Percentiles rank a stretch among this genome's conserved stretches.
Conservation (phyloP, 2,113 vertebrate species). For the Illadopsis cleaveri region DNA sequence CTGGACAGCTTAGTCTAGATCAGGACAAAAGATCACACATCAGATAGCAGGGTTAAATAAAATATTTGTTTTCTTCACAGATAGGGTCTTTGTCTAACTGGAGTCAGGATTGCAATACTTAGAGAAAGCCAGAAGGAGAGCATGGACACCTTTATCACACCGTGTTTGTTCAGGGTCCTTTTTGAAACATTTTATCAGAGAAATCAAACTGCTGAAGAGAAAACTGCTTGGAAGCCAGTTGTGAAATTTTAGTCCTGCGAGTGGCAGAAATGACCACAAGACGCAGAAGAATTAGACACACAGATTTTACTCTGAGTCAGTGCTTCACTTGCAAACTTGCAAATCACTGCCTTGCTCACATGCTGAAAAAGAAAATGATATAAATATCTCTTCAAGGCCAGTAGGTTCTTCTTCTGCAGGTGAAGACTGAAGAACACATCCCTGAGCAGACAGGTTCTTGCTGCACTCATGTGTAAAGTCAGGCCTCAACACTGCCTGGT, state of each 20-base stretch:
- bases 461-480: accelerated
- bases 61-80: not conserved
- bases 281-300: not conserved
- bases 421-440: not conserved
- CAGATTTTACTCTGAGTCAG: not conserved
- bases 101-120: not conserved
- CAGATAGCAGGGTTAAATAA: not conserved
- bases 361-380: not conserved
- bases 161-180: not conserved
- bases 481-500: not conserved
- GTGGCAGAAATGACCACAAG: not conserved
- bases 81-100: not conserved
- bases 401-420: not conserved
- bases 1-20: constrained; percentile 44
- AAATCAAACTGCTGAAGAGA: not conserved
- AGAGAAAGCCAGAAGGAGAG: not conserved
- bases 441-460: not conserved
- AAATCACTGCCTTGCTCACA: not conserved
- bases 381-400: not conserved
- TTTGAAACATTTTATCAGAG: not conserved
- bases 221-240: not conserved
- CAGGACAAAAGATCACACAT: not conserved
- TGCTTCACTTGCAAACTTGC: not conserved
- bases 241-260: not conserved
- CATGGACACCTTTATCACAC: not conserved